Evolutionary conservation across 2,113 vertebrate genomes (phyloP).

Genomic region (Etia nguti): DNA sequence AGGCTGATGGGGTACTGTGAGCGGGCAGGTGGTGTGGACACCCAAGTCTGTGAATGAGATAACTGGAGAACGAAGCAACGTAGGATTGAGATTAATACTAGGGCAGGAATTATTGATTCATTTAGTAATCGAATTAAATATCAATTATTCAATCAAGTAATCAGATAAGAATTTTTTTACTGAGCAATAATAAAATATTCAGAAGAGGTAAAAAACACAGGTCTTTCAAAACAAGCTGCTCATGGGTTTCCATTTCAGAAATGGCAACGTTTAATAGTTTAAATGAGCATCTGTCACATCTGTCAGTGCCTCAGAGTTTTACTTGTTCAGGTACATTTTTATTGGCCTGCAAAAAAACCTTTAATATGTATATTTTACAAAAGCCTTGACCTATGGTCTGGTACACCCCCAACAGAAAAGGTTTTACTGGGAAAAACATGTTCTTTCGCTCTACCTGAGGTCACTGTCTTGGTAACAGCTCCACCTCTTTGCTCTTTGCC

Average conservation of each 20-base stretch:
- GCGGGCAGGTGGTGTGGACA: not conserved
- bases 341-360: not conserved
- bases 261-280: not conserved
- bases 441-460: not conserved
- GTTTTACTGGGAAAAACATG: not conserved
- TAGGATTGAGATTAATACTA: not conserved
- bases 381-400: not conserved
- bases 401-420: not conserved
- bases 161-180: not conserved
- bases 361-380: not conserved
- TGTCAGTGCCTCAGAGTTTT: not conserved
- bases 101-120: not conserved
- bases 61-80: not conserved
- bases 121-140: no score
- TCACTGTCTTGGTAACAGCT: not conserved
- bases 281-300: not conserved
- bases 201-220: not conserved
- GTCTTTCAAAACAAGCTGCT: not conserved
- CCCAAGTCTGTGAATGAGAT: not conserved
- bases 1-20: not conserved
- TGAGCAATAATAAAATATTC: not conserved
- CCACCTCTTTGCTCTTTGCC: accelerated
- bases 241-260: not conserved
- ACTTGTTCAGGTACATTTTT: not conserved
- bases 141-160: no score